A percentile compares a stretch with the other conserved stretches of the same genome.
phyloP scores from a whole-genome alignment of 2,888 invertebrate genomes.

The Selenia dentaria region DNA sequence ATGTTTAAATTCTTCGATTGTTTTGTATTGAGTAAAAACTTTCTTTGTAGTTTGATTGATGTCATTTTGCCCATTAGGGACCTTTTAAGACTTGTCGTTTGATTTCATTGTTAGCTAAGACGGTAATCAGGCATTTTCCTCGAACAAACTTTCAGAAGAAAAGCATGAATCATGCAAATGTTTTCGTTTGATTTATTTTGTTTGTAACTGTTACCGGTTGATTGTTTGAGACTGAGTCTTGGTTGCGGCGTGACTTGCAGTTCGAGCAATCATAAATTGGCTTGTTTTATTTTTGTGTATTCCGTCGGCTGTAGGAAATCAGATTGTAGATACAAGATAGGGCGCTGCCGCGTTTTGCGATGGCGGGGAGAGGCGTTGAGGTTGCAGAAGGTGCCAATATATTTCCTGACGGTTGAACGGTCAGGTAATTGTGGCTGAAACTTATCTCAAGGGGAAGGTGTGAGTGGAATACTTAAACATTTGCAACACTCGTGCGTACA shows the following conservation, averaged over 20 bases:
- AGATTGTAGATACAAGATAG: constrained; percentile 67
- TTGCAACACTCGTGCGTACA: constrained; percentile 56
- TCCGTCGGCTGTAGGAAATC: constrained; percentile 49
- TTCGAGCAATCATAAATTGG: constrained; percentile 48
- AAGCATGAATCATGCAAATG: constrained; percentile 65
- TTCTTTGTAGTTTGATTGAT: constrained; percentile 82
- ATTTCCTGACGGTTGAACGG: constrained; percentile 80
- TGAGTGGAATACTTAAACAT: constrained; percentile 72
- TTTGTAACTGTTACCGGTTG: constrained; percentile 46
- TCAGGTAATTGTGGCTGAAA: constrained; percentile 82
- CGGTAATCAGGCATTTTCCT: constrained; percentile 68
- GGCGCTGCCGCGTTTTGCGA: constrained; percentile 45
- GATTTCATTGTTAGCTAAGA: constrained; percentile 72
- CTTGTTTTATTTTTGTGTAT: constrained; percentile 40
- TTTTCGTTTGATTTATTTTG: constrained; percentile 56
- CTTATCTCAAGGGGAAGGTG: constrained; percentile 77
- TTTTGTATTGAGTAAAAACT: constrained; percentile 71
- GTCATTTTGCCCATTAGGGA: constrained; percentile 77
- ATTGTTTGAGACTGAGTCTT: constrained; percentile 37
- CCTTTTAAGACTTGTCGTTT: constrained; percentile 79
- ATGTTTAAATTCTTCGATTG: constrained; percentile 67
- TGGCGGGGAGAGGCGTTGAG: constrained; percentile 50
- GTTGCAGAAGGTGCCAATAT: constrained; percentile 80
- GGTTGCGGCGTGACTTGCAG: constrained; percentile 42
- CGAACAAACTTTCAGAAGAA: constrained; percentile 59